A percentile compares a stretch with the other conserved stretches of the same genome.
Conservation (phyloP, 2,888 invertebrate genomes). For the Folsomia candida region DNA sequence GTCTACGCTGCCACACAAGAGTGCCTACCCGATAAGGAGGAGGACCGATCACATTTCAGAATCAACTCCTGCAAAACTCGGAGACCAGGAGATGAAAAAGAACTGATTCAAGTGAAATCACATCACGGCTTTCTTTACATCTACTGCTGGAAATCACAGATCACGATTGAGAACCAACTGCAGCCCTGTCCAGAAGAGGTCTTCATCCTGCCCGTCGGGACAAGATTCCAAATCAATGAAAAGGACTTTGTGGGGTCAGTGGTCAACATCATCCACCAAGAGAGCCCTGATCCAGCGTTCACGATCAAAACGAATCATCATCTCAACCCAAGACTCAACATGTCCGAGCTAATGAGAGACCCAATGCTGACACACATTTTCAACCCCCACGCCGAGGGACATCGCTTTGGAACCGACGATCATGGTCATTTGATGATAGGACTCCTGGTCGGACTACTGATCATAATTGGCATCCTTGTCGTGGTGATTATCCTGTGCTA, state of each 20-base stretch:
- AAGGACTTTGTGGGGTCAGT: conserved; percentile 7
- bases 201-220: conserved; percentile 18
- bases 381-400: background rate
- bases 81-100: too few relatives aligned
- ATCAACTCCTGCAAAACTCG: too few relatives aligned
- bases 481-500: background rate
- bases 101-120: too few relatives aligned
- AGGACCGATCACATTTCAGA: too few relatives aligned
- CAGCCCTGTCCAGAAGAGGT: conserved; percentile 24
- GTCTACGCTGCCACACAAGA: conserved; percentile 7
- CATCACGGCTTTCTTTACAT: too few relatives aligned
- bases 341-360: background rate
- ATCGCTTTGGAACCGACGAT: background rate
- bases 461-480: background rate
- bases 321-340: conserved; percentile 16
- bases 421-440: background rate
- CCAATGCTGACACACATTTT: background rate
- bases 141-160: background rate
- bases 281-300: conserved; percentile 12
- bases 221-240: conserved; percentile 26
- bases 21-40: too few relatives aligned
- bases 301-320: conserved; percentile 28
- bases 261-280: conserved; percentile 9
- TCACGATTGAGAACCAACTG: conserved; percentile 7
- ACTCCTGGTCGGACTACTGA: background rate